Base-by-base conservation (phyloP, 2,888 invertebrate genomes). In the Lacanobia oleracea region DNA sequence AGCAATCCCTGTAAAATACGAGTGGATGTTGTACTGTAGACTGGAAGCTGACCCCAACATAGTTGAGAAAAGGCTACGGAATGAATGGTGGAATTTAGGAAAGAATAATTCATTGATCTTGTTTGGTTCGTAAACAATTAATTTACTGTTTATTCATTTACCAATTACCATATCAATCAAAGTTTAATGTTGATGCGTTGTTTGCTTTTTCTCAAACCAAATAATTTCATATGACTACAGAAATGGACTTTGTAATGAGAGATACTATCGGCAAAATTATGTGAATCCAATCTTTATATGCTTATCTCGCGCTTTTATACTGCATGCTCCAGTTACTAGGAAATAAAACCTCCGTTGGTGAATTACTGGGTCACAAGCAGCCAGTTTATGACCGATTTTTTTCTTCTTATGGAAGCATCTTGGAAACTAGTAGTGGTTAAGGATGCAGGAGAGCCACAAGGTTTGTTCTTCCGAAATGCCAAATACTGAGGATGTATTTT, bases 271-370 rank as follows among this genome's bases (percentile, higher is more conserved):
- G 21, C 16, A 27, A 40, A 43, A 51, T 59, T 4, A 48, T 53
- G 33, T 48, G 70, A 67, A 77, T 59, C 21, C 51, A 77, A 68
- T 77, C 77, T 73, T 68, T 21, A 45, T 21, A 45, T n/a, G 27
- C 27, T 53, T 68, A 59, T 68, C 77, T 77, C 45, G 75, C 56
- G 48, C 48, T 75, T 71, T 62, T 77, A 69, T 27, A 51, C 77
- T 59, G 50, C 45, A 73, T 68, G 73, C 77, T 73, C 77, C 50
- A 73, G 59, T 77, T 59, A 77, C 21, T 48, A 45, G 27, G 0
- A 53, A 59, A 68, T 53, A 53, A 69, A 68, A 77, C 45, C 6
- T 59, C 37, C 14, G 59, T 37, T 45, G 18, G 9, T 7, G 37
- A 10, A 21, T 51, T 33, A 59, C 23, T 67, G 37, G 67, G 77